Evolutionary conservation across 2,797 vertebrate species (phyloP).

Genomic region (Cheirogaleus major): DNA sequence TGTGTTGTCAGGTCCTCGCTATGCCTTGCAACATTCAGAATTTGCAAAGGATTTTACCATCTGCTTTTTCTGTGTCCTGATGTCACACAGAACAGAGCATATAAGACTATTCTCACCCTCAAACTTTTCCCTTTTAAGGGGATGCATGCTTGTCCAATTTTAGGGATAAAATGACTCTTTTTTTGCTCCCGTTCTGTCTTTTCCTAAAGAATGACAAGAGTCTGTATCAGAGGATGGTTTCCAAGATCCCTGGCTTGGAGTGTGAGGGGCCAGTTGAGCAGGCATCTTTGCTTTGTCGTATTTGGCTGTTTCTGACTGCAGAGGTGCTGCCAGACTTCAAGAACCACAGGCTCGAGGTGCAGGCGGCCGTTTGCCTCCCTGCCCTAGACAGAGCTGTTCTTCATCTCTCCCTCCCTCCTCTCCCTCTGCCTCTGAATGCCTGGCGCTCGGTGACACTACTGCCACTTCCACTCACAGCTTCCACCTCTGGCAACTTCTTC

Average conservation of each 20-base stretch:
- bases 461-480: background rate
- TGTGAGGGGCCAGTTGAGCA: background rate
- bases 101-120: background rate
- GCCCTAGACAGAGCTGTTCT: no score
- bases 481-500: background rate
- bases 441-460: background rate
- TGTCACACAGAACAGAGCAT: background rate
- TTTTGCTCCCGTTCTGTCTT: background rate
- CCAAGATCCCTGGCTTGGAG: background rate
- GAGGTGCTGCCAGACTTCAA: background rate
- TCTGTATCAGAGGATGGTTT: background rate
- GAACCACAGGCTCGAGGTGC: background rate
- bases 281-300: background rate
- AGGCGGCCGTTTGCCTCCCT: background rate
- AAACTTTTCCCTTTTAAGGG: background rate
- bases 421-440: background rate
- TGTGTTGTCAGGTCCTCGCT: background rate
- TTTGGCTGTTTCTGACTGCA: background rate
- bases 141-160: background rate
- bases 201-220: background rate
- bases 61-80: background rate
- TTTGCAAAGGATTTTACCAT: background rate
- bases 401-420: background rate
- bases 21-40: background rate
- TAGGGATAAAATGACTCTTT: background rate